Percentiles rank a stretch among this genome's conserved stretches.
phyloP scores from a whole-genome alignment of 2,113 vertebrate species.

The Stercorarius parasiticus region DNA sequence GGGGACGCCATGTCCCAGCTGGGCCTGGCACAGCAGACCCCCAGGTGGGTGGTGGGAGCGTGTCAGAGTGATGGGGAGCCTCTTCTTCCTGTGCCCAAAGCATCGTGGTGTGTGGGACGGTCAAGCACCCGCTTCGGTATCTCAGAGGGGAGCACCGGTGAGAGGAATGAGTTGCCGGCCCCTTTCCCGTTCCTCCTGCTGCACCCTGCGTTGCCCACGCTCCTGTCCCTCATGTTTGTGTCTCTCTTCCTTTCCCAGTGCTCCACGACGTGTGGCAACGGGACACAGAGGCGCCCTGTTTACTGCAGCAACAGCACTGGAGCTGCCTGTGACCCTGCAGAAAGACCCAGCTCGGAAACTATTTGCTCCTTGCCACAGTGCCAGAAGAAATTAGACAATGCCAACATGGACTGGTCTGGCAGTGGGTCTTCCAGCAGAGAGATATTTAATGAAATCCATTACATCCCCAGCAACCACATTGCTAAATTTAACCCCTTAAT shows the following conservation, averaged over 20 bases:
- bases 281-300: constrained; percentile 74
- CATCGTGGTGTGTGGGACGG: rapidly evolving
- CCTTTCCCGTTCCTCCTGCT: neutral
- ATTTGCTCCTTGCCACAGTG: constrained; percentile 75
- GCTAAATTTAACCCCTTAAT: neutral
- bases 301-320: constrained; percentile 79
- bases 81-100: neutral
- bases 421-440: constrained; percentile 88
- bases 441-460: constrained; percentile 83
- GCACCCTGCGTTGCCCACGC: rapidly evolving
- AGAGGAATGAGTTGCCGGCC: rapidly evolving
- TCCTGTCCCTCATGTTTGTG: neutral
- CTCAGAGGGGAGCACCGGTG: rapidly evolving
- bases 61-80: rapidly evolving
- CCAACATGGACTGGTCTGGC: constrained; percentile 82
- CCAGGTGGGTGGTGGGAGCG: neutral
- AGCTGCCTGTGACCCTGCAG: constrained; percentile 72
- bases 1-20: neutral
- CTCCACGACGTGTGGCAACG: constrained; percentile 82
- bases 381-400: constrained; percentile 12
- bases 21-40: neutral
- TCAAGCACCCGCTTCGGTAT: rapidly evolving
- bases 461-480: constrained; percentile 58
- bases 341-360: constrained; percentile 59
- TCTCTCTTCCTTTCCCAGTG: constrained; percentile 76